Conservation (phyloP, 2,888 invertebrate species). For the Drosophila algonquin region DNA sequence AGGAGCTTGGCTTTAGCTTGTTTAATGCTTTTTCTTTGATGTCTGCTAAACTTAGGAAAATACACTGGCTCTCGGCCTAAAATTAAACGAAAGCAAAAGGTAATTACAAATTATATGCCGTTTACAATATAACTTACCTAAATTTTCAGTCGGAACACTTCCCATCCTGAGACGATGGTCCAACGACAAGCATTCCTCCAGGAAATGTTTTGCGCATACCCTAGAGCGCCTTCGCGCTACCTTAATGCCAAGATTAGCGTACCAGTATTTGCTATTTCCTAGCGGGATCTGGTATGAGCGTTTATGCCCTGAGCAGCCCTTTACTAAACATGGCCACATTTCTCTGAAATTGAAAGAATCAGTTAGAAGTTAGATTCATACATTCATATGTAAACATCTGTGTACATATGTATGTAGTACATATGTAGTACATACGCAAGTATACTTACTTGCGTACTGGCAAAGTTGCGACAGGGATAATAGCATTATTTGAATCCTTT, state of each 20-base stretch:
- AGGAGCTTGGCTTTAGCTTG: neutral
- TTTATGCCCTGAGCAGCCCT: neutral
- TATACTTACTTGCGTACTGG: neutral
- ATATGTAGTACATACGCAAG: too few relatives aligned
- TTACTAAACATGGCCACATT: neutral
- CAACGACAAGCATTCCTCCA: neutral
- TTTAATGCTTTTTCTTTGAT: neutral
- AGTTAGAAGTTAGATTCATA: neutral
- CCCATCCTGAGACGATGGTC: neutral
- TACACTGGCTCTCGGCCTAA: neutral
- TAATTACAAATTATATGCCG: neutral
- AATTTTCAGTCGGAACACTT: neutral
- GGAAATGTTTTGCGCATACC: neutral
- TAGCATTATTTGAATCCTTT: neutral
- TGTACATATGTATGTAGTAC: too few relatives aligned
- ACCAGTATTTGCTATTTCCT: neutral
- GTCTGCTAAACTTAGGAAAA: neutral
- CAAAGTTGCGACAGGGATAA: neutral
- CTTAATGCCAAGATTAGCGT: neutral
- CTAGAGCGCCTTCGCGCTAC: neutral
- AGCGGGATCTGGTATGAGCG: neutral
- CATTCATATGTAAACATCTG: neutral
- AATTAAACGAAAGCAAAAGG: neutral
- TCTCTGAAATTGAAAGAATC: neutral
- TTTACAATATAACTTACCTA: neutral